Evolutionary conservation across 2,797 vertebrate species (phyloP).

Genomic region (Mus caroli): DNA sequence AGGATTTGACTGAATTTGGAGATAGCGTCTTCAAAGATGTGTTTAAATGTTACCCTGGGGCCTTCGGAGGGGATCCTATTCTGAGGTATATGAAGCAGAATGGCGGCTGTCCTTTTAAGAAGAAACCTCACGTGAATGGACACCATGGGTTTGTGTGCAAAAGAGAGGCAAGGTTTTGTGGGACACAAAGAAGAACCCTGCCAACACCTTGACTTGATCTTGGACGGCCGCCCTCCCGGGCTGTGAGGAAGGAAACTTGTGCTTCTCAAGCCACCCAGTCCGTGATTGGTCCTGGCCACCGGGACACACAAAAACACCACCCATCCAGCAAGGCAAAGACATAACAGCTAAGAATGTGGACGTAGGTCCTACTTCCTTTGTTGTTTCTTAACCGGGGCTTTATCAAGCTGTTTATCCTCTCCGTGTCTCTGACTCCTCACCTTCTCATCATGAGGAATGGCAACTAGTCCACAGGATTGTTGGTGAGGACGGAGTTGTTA

Average conservation of each 20-base stretch:
- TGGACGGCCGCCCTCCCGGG: not conserved
- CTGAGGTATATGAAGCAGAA: not conserved
- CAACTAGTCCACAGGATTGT: fast-evolving
- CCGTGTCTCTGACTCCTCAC: not conserved
- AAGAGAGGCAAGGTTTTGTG: not conserved
- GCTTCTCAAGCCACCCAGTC: fast-evolving
- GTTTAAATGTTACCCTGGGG: not conserved
- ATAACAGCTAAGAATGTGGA: fast-evolving
- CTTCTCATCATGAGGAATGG: not conserved
- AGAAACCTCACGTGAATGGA: not conserved
- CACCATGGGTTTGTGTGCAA: fast-evolving
- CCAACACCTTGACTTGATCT: not conserved
- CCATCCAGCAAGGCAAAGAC: not conserved
- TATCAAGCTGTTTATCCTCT: not conserved
- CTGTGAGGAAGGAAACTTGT: too few relatives aligned
- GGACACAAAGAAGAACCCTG: not conserved
- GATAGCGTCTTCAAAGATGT: not conserved
- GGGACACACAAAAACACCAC: fast-evolving
- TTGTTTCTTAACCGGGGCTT: not conserved
- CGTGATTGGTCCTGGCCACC: not conserved
- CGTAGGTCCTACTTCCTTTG: not conserved
- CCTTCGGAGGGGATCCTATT: not conserved
- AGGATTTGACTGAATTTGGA: not conserved
- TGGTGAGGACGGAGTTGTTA: not conserved
- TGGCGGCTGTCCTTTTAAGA: not conserved